phyloP scores from a whole-genome alignment of 1,140 invertebrate genomes.

The Linepithema humile region DNA sequence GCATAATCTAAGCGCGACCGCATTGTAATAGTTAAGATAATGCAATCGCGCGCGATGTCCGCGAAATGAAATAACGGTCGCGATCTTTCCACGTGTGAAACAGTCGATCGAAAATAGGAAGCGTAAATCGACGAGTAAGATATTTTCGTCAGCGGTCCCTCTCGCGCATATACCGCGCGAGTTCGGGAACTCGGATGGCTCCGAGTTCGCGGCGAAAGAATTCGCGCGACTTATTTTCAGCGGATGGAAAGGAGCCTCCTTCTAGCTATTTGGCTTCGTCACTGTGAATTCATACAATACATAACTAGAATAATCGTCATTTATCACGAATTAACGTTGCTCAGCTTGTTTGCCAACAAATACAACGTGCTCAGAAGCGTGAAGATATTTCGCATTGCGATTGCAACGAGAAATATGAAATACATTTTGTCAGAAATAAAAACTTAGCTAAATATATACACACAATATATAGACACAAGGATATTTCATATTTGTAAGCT shows the following conservation, averaged over 20 bases:
- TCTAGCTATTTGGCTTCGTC: background rate
- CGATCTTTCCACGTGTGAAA: constrained; percentile 1
- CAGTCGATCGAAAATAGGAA: constrained; percentile 58
- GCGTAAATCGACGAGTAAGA: background rate
- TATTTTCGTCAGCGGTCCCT: constrained; percentile 53
- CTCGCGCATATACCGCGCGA: background rate
- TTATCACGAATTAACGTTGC: background rate
- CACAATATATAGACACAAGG: background rate
- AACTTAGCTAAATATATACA: background rate
- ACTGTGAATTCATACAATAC: background rate
- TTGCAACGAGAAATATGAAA: background rate
- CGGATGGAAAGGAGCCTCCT: constrained; percentile 25
- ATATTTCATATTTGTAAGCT: background rate
- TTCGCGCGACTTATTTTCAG: constrained; percentile 66
- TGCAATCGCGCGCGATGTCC: background rate
- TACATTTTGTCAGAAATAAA: background rate
- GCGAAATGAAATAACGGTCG: background rate
- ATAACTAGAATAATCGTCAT: background rate
- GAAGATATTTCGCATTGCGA: too few species aligned
- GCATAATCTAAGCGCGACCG: background rate
- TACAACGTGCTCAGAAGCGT: background rate
- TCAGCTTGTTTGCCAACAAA: constrained; percentile 26
- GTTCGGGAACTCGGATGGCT: background rate
- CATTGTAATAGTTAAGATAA: background rate
- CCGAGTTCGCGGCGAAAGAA: constrained; percentile 58